Evolutionary conservation across 2,113 vertebrate genomes (phyloP), one percentile per base, ranked within the genome.

Genomic region (Siniperca chuatsi): DNA sequence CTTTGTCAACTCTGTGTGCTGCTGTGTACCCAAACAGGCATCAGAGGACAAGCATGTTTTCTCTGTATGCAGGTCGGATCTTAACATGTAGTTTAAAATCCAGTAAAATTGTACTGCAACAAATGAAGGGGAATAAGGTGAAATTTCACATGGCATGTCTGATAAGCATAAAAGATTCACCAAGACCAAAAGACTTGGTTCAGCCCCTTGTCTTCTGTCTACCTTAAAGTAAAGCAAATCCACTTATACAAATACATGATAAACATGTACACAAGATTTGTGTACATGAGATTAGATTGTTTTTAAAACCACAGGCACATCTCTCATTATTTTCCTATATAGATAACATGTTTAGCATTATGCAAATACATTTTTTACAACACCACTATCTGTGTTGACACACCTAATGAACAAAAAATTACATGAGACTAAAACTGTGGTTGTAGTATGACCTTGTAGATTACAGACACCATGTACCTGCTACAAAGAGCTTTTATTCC

Each of bases 101-200:
- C 81, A 69, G 62, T 67, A 71, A 74, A 89, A 84, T 66, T 75
- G 78, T 40, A 68, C 54, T 60, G 78, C 80, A 85, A 86, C 75
- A 79, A 29, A 29, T 29, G 29, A 29, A 29, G 29, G 29, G 29
- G 29, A 29, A 29, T 29, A 29, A 29, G 29, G 69, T 48, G 21
- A 77, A 54, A 44, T 81, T 74, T 84, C n/a, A 79, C 20, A 62
- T 65, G 23, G 60, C 42, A 35, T 64, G 71, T 58, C 18, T 79
- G 77, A 81, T 87, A 64, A 84, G 50, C 21, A 64, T 67, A 50
- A 68, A 81, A 70, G 37, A 78, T 42, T 82, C 65, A 75, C 78
- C n/a, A 68, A 79, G 48, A 35, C 55, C 23, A 48, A 70, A 46
- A 70, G 16, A 84, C 70, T 73, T 83, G 72, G 33, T 75, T 67